Percentiles rank a stretch among this genome's conserved stretches.
phyloP scores from a whole-genome alignment of 2,888 invertebrate genomes.

The Drosophila austrosaltans region DNA sequence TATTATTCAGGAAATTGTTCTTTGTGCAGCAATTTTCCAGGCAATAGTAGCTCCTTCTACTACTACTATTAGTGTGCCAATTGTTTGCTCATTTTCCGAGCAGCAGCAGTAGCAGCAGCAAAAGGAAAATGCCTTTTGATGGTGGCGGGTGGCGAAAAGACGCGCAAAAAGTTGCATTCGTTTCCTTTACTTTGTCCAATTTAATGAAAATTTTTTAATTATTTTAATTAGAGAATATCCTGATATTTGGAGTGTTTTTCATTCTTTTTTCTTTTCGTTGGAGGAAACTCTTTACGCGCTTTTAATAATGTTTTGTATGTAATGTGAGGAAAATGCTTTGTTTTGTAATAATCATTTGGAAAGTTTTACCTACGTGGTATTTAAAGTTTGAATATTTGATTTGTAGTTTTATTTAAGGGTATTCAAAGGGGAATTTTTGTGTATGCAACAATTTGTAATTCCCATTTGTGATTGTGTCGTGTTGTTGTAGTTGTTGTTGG shows the following conservation, averaged over 20 bases:
- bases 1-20: slow-evolving; percentile 19
- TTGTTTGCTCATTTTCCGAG: slow-evolving; percentile 71
- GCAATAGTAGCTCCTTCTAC: slow-evolving; percentile 1
- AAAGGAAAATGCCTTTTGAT: slow-evolving; percentile 58
- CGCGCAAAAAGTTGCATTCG: slow-evolving; percentile 59
- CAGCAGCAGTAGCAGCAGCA: slow-evolving; percentile 62
- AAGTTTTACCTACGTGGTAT: slow-evolving; percentile 73
- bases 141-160: slow-evolving; percentile 41
- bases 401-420: slow-evolving; percentile 26
- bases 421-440: slow-evolving; percentile 26
- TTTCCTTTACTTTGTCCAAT: slow-evolving; percentile 17
- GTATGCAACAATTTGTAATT: slow-evolving; percentile 2
- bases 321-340: slow-evolving; percentile 42
- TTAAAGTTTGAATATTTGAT: slow-evolving; percentile 31
- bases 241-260: background rate
- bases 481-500: slow-evolving; percentile 6
- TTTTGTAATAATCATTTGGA: slow-evolving; percentile 42
- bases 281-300: slow-evolving; percentile 61
- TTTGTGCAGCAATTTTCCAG: slow-evolving; percentile 13
- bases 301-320: slow-evolving; percentile 26
- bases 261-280: background rate
- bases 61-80: slow-evolving; percentile 57
- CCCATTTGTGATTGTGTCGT: background rate
- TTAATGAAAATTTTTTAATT: slow-evolving; percentile 31
- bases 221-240: slow-evolving; percentile 29